Percentiles rank a stretch among this genome's conserved stretches.
These are phyloP conservation scores for Corydoras sp. DNA, from an alignment of 2,113 vertebrate species.

Conservation along the genomic window DNA sequence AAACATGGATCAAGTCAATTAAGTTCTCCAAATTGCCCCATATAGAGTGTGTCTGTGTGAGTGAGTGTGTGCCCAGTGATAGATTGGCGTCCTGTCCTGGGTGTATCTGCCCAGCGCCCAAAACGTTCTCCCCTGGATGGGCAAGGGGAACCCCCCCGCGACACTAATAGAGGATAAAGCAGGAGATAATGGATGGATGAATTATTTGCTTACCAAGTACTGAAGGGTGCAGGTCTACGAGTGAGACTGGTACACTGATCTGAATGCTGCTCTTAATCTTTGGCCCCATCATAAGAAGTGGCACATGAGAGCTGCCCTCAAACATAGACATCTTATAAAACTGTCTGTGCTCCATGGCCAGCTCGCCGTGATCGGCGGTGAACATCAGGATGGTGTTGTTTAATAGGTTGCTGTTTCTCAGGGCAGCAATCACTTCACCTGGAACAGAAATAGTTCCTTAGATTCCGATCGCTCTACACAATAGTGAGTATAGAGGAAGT, in stretches of 20 bases:
- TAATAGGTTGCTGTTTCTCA: slow-evolving; percentile 71
- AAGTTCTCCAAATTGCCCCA: no score
- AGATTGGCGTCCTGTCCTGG: no score
- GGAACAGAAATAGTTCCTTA: slow-evolving; percentile 20
- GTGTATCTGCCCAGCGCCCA: no score
- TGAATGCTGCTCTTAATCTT: slow-evolving; percentile 63
- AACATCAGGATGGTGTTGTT: slow-evolving; percentile 80
- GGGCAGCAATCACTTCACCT: slow-evolving; percentile 81
- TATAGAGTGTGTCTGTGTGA: no score
- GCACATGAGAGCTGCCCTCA: slow-evolving; percentile 87
- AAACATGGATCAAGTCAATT: no score
- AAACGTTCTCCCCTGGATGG: no score
- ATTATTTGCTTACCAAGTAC: slow-evolving; percentile 72
- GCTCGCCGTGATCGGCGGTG: slow-evolving; percentile 88
- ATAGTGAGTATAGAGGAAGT: no score
- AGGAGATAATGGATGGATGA: no score
- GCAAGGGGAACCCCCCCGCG: no score
- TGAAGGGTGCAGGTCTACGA: slow-evolving; percentile 93
- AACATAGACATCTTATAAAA: slow-evolving; percentile 99
- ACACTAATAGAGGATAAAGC: no score
- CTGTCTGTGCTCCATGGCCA: slow-evolving; percentile 96
- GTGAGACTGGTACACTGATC: slow-evolving; percentile 75
- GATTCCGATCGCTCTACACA: not conserved
- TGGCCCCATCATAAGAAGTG: slow-evolving; percentile 83
- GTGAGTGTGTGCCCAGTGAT: no score